Evolutionary conservation across 2,113 vertebrate genomes (phyloP), one percentile per base, ranked within the genome.

Genomic region (Ciconia stormi): DNA sequence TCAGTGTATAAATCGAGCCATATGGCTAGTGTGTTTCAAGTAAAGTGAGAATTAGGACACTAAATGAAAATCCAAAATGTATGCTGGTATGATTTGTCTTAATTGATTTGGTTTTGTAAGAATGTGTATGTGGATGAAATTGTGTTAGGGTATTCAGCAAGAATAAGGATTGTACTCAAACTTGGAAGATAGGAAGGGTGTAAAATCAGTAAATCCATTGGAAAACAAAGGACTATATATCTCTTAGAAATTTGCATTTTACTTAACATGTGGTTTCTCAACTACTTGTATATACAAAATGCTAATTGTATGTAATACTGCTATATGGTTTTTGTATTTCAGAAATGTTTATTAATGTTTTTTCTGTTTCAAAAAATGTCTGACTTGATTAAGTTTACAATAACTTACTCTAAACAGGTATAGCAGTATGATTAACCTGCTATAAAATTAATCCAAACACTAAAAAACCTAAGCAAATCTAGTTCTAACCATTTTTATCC

Each of bases 311-410:
- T 56, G 30, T 80, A 58, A 32, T 55, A 13, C 13, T 66, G 7
- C 23, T 40, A 0, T 66, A 7, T 42, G 10, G 1, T 2, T 4
- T 30, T 30, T 5, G 7, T 13, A 15, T 40, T 17, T 53, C 16
- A 29, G 20, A 63, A 34, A 17, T 80, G 16, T 71, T 74, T 44
- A 47, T 36, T 23, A 67, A n/a, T 5, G 5, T 17, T 73, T 56
- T 63, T 83, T 63, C 7, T 46, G 3, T 65, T 90, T 72, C 22
- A 53, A 8, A 40, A 74, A 70, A 46, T 18, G 4, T 8, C 36
- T 82, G 10, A 10, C 6, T 53, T 2, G 12, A 12, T 47, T 34
- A 14, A 9, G 15, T 65, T 81, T 62, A 16, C 38, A 65, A 0
- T 30, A n/a, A 52, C 13, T 59, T 83, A 38, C 19, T 83, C 27